These are phyloP conservation scores for Protonemura montana DNA, from an alignment of 2,888 invertebrate genomes.

Conservation along the genomic window DNA sequence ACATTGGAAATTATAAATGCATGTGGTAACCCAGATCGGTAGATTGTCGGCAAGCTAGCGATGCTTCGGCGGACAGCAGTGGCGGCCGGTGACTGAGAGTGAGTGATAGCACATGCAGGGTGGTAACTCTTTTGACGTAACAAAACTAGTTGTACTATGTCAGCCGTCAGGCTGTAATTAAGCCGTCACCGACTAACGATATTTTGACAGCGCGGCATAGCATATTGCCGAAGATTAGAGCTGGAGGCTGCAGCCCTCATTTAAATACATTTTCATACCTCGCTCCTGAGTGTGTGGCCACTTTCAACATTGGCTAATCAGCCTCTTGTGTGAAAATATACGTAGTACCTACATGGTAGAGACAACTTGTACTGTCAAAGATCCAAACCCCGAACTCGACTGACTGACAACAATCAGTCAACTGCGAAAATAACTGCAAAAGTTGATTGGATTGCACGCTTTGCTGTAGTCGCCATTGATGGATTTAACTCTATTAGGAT, in stretches of 20 bases:
- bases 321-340: not conserved
- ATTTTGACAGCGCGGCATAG: not conserved
- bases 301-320: not conserved
- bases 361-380: no score
- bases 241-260: not conserved
- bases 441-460: no score
- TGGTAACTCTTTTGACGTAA: not conserved
- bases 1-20: not conserved
- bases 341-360: not conserved
- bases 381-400: no score
- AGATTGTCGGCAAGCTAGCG: not conserved
- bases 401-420: no score
- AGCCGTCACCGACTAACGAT: not conserved
- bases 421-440: no score
- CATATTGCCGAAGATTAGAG: not conserved
- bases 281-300: not conserved
- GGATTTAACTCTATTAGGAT: no score
- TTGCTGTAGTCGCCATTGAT: no score
- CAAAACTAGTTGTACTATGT: not conserved
- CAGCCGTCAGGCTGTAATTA: not conserved
- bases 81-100: not conserved
- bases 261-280: conserved; percentile 3
- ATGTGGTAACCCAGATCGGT: not conserved
- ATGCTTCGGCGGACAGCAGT: not conserved
- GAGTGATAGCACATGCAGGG: not conserved